These are phyloP conservation scores for Melanotaenia pygmaea DNA, from an alignment of 2,797 vertebrate species.

Conservation along the genomic window DNA sequence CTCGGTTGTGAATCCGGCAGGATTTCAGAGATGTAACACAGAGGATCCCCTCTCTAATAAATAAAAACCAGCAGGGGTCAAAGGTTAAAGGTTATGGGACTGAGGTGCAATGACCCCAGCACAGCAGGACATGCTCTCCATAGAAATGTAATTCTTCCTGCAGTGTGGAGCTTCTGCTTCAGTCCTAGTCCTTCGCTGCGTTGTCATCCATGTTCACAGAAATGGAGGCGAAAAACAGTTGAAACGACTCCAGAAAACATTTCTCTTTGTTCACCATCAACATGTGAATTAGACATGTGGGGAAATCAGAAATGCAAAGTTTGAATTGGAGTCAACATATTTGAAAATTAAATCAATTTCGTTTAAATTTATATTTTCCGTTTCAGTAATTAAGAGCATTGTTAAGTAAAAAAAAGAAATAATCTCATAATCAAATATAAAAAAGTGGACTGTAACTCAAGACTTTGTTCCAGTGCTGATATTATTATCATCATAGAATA, in stretches of 20 bases:
- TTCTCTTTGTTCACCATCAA: slow-evolving; percentile 22
- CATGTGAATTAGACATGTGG: slow-evolving; percentile 2
- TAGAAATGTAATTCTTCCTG: slow-evolving; percentile 85
- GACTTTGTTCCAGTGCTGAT: background rate
- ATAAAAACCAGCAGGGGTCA: slow-evolving; percentile 71
- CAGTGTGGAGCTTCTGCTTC: slow-evolving; percentile 78
- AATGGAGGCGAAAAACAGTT: slow-evolving; percentile 39
- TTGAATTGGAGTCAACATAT: background rate
- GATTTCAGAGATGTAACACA: slow-evolving; percentile 67
- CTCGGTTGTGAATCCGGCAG: slow-evolving; percentile 79
- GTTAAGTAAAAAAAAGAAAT: background rate
- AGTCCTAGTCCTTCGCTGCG: slow-evolving; percentile 72
- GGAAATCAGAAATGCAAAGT: background rate
- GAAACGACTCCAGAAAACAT: slow-evolving; percentile 25
- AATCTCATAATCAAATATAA: background rate
- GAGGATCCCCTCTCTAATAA: slow-evolving; percentile 82
- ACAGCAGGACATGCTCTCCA: slow-evolving; percentile 84
- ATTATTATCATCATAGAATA: slow-evolving; percentile 8
- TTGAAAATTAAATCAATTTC: background rate
- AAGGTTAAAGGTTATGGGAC: slow-evolving; percentile 88
- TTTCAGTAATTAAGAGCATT: background rate
- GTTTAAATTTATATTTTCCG: background rate
- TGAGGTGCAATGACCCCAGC: slow-evolving; percentile 86
- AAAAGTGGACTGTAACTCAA: background rate
- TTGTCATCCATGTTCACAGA: slow-evolving; percentile 65